These are phyloP conservation scores for Halocynthia roretzi DNA, from an alignment of 23 tunicate species.

Conservation along the genomic window DNA sequence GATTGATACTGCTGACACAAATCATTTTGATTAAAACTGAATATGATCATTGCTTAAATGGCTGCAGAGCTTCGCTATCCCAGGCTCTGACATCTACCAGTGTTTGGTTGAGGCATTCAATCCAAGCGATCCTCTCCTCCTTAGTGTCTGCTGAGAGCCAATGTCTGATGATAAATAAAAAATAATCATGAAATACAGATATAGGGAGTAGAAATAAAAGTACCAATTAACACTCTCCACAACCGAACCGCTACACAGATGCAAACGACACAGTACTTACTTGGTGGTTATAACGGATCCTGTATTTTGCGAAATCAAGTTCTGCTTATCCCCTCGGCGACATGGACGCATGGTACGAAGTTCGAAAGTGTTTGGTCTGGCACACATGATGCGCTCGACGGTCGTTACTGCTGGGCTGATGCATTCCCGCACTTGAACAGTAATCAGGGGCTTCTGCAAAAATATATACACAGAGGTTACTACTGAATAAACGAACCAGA, in stretches of 20 bases:
- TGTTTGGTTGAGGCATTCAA: slow-evolving; percentile 64
- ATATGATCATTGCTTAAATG: slow-evolving; percentile 7
- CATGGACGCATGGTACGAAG: slow-evolving; percentile 78
- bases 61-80: slow-evolving; percentile 61
- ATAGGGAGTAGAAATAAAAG: background rate
- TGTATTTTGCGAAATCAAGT: slow-evolving; percentile 68
- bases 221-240: background rate
- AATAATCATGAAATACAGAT: background rate
- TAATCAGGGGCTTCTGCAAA: slow-evolving; percentile 51
- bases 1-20: no score
- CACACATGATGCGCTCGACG: slow-evolving; percentile 86
- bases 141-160: slow-evolving; percentile 95
- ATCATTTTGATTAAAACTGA: no score
- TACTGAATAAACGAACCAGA: background rate
- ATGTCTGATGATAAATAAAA: slow-evolving; percentile 34
- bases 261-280: slow-evolving; percentile 17
- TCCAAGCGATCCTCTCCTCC: slow-evolving; percentile 76
- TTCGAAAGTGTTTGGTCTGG: slow-evolving; percentile 90
- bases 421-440: slow-evolving; percentile 45
- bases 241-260: background rate
- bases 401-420: slow-evolving; percentile 51
- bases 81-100: slow-evolving; percentile 75
- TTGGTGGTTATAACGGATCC: slow-evolving; percentile 78
- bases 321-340: slow-evolving; percentile 64
- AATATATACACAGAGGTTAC: background rate